A percentile compares a stretch with the other conserved stretches of the same genome.
These are phyloP conservation scores for Bradypodion pumilum DNA, from an alignment of 2,797 vertebrate species.

Conservation along the genomic window DNA sequence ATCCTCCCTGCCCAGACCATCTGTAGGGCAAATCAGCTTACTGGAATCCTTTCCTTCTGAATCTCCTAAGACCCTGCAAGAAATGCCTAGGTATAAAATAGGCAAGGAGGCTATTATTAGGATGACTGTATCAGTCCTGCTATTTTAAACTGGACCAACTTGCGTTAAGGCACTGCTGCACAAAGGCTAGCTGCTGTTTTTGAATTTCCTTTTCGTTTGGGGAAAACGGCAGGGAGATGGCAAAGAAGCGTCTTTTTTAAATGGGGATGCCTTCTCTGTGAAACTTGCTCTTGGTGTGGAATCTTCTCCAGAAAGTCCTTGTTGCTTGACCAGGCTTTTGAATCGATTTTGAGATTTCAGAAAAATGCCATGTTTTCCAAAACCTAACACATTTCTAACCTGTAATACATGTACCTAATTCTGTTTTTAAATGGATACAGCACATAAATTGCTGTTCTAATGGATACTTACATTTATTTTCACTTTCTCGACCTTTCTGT, in stretches of 20 bases:
- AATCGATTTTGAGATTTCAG: constrained; percentile 18
- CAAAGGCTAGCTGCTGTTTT: not conserved
- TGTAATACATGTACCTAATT: too few species aligned
- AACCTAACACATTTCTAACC: too few species aligned
- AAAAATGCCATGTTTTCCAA: too few species aligned
- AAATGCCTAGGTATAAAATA: not conserved
- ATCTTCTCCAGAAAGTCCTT: not conserved
- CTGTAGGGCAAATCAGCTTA: not conserved
- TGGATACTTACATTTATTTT: too few species aligned
- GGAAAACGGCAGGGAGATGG: not conserved
- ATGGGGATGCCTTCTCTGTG: not conserved
- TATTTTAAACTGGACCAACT: not conserved
- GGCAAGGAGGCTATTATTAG: not conserved
- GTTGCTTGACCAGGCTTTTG: constrained; percentile 1
- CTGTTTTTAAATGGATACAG: too few species aligned
- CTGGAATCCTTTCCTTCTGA: not conserved
- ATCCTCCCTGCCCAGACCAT: not conserved
- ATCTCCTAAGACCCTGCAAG: not conserved
- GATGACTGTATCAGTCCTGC: not conserved
- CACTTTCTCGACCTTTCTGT: too few species aligned
- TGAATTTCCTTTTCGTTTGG: not conserved
- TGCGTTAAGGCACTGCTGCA: not conserved
- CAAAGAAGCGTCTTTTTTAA: not conserved
- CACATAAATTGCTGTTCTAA: too few species aligned
- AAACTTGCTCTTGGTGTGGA: not conserved